A percentile compares a stretch with the other conserved stretches of the same genome.
Evolutionary conservation across 1,140 invertebrate species (phyloP).

Genomic region (Paraescarpia echinospica): DNA sequence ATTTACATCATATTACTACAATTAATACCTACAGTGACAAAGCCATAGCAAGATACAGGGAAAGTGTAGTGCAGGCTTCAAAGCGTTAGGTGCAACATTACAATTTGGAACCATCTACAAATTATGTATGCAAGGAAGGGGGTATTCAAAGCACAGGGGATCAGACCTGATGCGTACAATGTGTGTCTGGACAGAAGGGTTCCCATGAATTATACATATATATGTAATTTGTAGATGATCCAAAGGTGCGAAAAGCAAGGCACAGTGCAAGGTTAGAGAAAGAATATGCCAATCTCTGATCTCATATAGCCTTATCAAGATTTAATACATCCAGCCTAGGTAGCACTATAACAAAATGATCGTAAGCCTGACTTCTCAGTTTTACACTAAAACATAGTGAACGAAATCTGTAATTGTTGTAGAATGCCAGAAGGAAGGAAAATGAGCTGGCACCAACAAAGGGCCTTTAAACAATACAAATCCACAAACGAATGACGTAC

Average conservation of each 20-base stretch:
- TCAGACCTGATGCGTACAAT: too few species aligned
- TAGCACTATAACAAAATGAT: neutral
- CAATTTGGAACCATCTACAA: too few species aligned
- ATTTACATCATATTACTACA: neutral
- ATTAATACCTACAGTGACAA: too few species aligned
- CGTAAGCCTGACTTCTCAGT: neutral
- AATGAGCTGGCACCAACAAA: neutral
- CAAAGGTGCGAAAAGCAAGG: neutral
- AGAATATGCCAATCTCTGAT: neutral
- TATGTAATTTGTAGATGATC: too few species aligned
- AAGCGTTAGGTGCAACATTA: too few species aligned
- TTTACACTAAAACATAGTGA: neutral
- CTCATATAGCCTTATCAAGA: neutral
- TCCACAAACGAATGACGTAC: neutral
- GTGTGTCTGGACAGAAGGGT: too few species aligned
- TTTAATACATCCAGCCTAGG: neutral
- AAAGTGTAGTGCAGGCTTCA: too few species aligned
- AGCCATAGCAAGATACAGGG: too few species aligned
- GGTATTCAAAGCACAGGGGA: too few species aligned
- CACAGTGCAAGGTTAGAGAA: neutral
- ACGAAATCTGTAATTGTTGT: neutral
- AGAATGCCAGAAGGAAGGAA: neutral
- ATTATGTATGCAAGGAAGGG: too few species aligned
- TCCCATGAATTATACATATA: too few species aligned
- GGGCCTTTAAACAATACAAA: neutral